These are phyloP conservation scores for Acleris laterana DNA, from an alignment of 2,888 invertebrate genomes.

Conservation along the genomic window DNA sequence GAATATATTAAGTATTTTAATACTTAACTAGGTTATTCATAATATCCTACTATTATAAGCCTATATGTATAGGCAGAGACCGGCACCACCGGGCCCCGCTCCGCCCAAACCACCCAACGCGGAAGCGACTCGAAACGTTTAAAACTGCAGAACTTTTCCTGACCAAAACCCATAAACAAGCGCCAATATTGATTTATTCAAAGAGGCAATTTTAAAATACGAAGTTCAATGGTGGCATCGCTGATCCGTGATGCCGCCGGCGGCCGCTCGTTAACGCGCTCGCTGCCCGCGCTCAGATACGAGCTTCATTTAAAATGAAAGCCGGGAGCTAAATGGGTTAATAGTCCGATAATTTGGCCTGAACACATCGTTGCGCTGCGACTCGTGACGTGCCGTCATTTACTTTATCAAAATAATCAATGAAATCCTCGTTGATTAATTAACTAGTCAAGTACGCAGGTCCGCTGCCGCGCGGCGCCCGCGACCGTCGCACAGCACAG, in stretches of 20 bases:
- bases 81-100: background rate
- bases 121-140: background rate
- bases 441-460: slow-evolving; percentile 1
- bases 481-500: too few species aligned
- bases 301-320: too few species aligned
- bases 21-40: too few species aligned
- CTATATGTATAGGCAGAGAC: background rate
- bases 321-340: background rate
- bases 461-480: background rate
- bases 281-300: too few species aligned
- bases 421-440: background rate
- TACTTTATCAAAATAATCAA: slow-evolving; percentile 1
- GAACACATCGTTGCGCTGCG: background rate
- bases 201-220: slow-evolving; percentile 1
- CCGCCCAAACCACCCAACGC: background rate
- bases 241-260: background rate
- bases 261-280: too few species aligned
- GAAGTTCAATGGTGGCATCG: slow-evolving; percentile 1
- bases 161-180: slow-evolving; percentile 1
- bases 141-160: background rate
- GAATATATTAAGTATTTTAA: too few species aligned
- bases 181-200: slow-evolving; percentile 4
- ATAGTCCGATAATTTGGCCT: slow-evolving; percentile 9
- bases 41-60: too few species aligned
- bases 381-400: slow-evolving; percentile 6